Evolutionary conservation across 2,113 vertebrate genomes (phyloP).

Genomic region (Bujurquina vittata): DNA sequence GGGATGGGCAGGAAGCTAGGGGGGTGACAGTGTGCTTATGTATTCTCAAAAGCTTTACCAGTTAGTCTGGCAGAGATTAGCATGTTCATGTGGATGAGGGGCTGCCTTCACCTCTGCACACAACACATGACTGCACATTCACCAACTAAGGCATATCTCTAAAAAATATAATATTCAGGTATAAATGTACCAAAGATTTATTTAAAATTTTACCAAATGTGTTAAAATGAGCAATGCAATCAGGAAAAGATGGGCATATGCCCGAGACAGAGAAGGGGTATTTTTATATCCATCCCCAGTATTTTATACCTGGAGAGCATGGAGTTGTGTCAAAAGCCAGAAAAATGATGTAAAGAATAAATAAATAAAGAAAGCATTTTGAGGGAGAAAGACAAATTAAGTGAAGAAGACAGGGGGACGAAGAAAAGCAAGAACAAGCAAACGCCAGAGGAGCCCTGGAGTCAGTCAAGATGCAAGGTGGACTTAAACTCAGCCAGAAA

Average conservation of each 20-base stretch:
- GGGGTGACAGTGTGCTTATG: conserved; percentile 51
- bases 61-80: conserved; percentile 53
- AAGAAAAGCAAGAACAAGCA: conserved; percentile 11
- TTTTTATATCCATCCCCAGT: not conserved
- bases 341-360: not conserved
- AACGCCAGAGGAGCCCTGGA: conserved; percentile 9
- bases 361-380: not conserved
- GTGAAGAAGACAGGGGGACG: not conserved
- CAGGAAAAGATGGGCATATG: too few species aligned
- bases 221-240: not conserved
- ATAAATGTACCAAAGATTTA: not conserved
- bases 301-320: not conserved
- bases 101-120: conserved; percentile 22
- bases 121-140: conserved; percentile 33
- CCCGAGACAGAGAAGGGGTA: not conserved
- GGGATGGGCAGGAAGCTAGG: conserved; percentile 36
- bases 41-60: conserved; percentile 49
- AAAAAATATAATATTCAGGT: not conserved
- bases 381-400: not conserved
- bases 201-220: not conserved
- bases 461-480: conserved; percentile 43
- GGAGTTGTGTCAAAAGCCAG: not conserved
- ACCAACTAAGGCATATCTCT: not conserved
- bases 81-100: conserved; percentile 28
- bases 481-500: conserved; percentile 53